Base-by-base conservation (phyloP, 2,797 vertebrate species). In the Pantherophis vulpinus region DNA sequence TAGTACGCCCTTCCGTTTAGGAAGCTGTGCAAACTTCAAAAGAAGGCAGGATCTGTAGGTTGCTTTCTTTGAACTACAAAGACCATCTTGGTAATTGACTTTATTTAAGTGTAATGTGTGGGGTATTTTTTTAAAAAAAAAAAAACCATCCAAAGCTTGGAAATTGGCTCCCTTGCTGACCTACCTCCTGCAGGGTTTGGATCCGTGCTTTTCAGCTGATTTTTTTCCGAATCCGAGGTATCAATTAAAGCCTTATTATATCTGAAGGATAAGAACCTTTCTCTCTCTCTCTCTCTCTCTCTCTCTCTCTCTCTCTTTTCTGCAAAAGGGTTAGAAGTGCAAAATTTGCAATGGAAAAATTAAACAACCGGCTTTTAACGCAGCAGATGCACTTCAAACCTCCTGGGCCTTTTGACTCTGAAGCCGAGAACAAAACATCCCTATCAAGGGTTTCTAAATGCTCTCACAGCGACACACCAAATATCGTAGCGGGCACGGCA, bases 221-320 rank as follows among this genome's bases (percentile, higher is more conserved):
- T 95, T 54, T 51, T 95, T 95, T 94, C 94, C 90, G 94, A 94
- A 95, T 96, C 94, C 95, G 94, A 96, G 95, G 95, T 95, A 96
- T 97, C 96, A 97, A 97, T 97, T 96, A 97, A 97, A 95, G 55
- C 92, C 93, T 95, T 93, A 94, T 94, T 96, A 95, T 94, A 93
- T 95, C 95, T 94, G 86, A 92, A 95, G 92, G 86, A 93, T 94
- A 92, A 61, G 95, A 83, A 94, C 94, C 95, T 95, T 95, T 1
- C 7, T 25, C 59, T 23, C 20, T 4, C 9, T 61, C 3, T 61
- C 9, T 61, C 8, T 1, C 2, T 95, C 95, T 1, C 4, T 18
- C 32, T 32, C 32, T 32, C 32, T 32, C 32, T 32, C 18, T n/a
- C 10, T n/a, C 37, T 37, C 2, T 7, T 96, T 92, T 94, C 94